phyloP scores from a whole-genome alignment of 2,797 vertebrate genomes.

The Tauraco hartlaubi region DNA sequence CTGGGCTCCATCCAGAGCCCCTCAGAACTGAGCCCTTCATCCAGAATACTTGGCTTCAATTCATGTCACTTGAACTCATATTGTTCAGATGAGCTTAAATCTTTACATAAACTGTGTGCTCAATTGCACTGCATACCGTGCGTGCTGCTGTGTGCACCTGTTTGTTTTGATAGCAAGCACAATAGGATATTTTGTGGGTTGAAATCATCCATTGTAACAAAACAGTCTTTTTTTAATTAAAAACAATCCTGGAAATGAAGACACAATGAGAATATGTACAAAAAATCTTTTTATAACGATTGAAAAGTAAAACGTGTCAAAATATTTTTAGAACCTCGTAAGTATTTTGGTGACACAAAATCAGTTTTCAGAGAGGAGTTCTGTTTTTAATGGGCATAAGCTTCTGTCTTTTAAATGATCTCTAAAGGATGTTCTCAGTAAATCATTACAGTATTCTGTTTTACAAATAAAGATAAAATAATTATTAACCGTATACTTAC shows the following conservation, averaged over 20 bases:
- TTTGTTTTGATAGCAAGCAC: constrained; percentile 78
- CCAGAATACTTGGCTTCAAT: constrained; percentile 48
- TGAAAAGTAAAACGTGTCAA: constrained; percentile 62
- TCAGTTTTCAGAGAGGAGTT: constrained; percentile 32
- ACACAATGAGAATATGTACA: constrained; percentile 34
- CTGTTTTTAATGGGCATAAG: constrained; percentile 22
- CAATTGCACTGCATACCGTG: constrained; percentile 52
- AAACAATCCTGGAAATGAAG: constrained; percentile 64
- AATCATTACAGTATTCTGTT: constrained; percentile 23
- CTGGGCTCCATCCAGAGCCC: constrained; percentile 23
- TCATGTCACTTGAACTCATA: constrained; percentile 62
- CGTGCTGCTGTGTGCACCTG: constrained; percentile 72
- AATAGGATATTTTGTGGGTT: constrained; percentile 73
- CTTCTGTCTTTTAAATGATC: constrained; percentile 29
- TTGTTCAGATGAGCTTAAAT: constrained; percentile 52
- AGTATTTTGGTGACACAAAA: constrained; percentile 59
- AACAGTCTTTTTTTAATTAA: constrained; percentile 72
- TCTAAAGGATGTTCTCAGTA: background rate
- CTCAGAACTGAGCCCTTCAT: constrained; percentile 24
- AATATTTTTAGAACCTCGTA: constrained; percentile 61
- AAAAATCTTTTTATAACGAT: background rate
- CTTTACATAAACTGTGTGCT: constrained; percentile 42
- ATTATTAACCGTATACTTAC: background rate
- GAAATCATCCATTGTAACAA: constrained; percentile 67
- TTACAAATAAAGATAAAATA: constrained; percentile 57